A percentile compares a stretch with the other conserved stretches of the same genome.
Conservation (phyloP, 2,888 invertebrate species). For the Ophion ventricosus region DNA sequence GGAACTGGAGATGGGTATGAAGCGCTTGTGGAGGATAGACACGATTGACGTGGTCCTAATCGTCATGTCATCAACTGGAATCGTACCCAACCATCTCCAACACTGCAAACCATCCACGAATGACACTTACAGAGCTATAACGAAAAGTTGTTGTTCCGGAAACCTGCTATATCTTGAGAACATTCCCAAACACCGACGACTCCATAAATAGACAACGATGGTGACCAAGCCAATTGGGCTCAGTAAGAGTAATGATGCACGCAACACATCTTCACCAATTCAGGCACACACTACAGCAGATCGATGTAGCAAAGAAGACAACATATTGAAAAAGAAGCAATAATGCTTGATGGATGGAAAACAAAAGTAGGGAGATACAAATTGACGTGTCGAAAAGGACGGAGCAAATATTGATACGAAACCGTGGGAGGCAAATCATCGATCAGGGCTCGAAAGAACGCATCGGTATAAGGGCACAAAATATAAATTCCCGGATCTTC, state of each 20-base stretch:
- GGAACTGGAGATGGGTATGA: too few species aligned
- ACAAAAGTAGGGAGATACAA: slow-evolving; percentile 12
- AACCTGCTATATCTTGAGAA: too few species aligned
- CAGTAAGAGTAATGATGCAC: background rate
- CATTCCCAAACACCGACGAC: too few species aligned
- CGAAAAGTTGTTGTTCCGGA: too few species aligned
- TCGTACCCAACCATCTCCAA: too few species aligned
- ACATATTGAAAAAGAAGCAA: background rate
- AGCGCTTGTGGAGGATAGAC: too few species aligned
- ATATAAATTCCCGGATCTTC: slow-evolving; percentile 29
- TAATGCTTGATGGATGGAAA: background rate
- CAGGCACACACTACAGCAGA: background rate
- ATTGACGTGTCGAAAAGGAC: slow-evolving; percentile 45
- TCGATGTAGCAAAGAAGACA: slow-evolving; percentile 6
- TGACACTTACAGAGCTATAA: too few species aligned
- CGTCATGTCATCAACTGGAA: too few species aligned
- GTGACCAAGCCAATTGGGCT: too few species aligned
- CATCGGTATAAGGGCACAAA: background rate
- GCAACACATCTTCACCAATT: background rate
- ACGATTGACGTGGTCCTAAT: too few species aligned
- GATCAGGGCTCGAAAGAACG: slow-evolving; percentile 16
- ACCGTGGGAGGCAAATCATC: slow-evolving; percentile 40
- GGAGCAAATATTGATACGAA: slow-evolving; percentile 21
- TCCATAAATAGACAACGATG: too few species aligned
- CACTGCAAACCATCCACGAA: too few species aligned